Evolutionary conservation across 2,888 invertebrate species (phyloP).

Genomic region (Embidobia sp.): DNA sequence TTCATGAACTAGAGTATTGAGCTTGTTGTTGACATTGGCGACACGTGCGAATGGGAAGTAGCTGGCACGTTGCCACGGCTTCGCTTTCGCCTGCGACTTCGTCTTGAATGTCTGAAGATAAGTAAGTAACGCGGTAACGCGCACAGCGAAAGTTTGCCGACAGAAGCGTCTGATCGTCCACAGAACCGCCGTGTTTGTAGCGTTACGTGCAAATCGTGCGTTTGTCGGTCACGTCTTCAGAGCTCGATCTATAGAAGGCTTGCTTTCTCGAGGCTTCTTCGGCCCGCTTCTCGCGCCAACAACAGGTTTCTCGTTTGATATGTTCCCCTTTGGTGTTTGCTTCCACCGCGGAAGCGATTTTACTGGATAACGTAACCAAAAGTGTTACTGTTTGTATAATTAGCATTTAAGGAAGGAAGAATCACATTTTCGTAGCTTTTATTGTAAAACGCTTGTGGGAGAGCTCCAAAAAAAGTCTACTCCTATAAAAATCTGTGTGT

Average conservation of each 20-base stretch:
- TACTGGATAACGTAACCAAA: slow-evolving; percentile 17
- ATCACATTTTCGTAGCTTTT: slow-evolving; percentile 4
- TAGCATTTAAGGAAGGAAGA: slow-evolving; percentile 11
- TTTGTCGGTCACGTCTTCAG: slow-evolving; percentile 60
- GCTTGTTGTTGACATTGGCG: slow-evolving; percentile 45
- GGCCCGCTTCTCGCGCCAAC: slow-evolving; percentile 61
- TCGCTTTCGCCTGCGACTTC: slow-evolving; percentile 47
- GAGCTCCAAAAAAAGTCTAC: not conserved
- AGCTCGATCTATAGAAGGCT: slow-evolving; percentile 37
- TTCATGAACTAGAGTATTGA: slow-evolving; percentile 19
- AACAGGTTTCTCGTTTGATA: slow-evolving; percentile 52
- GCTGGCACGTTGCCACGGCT: slow-evolving; percentile 34
- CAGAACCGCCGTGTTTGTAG: slow-evolving; percentile 31
- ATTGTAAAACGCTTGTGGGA: not conserved
- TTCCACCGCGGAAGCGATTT: slow-evolving; percentile 23
- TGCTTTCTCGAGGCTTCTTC: slow-evolving; percentile 60
- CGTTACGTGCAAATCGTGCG: slow-evolving; percentile 50
- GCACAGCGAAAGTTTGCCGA: slow-evolving; percentile 52
- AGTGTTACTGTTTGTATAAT: slow-evolving; percentile 47
- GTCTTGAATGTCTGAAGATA: slow-evolving; percentile 35
- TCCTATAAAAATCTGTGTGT: too few relatives aligned
- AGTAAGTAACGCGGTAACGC: slow-evolving; percentile 58
- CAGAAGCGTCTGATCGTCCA: slow-evolving; percentile 34
- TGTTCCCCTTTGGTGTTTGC: slow-evolving; percentile 44
- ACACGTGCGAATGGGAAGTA: slow-evolving; percentile 35